phyloP scores from a whole-genome alignment of 37 sponge, comb jelly and placozoan species.

The Cliona cf. orientalis region DNA sequence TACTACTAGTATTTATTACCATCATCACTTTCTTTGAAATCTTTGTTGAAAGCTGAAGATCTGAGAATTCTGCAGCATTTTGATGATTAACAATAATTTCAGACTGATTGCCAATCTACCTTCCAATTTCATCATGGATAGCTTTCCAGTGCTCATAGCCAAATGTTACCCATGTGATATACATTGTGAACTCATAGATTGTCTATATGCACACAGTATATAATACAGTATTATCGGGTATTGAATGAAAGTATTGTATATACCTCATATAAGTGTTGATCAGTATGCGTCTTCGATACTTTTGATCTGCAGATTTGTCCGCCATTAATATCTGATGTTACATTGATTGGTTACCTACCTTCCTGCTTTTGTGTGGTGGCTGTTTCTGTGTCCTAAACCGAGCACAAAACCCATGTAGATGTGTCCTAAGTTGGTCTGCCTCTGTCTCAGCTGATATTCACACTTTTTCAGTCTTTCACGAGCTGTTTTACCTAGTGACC shows the following conservation, averaged over 20 bases:
- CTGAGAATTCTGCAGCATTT: slow-evolving; percentile 27
- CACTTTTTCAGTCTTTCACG: slow-evolving; percentile 1
- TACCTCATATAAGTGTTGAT: slow-evolving; percentile 67
- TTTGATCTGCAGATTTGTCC: slow-evolving; percentile 26
- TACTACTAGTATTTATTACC: background rate
- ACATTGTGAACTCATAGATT: slow-evolving; percentile 73
- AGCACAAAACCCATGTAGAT: slow-evolving; percentile 28
- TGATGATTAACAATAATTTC: background rate
- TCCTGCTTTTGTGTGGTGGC: slow-evolving; percentile 43
- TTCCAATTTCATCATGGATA: slow-evolving; percentile 74
- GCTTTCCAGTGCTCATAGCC: slow-evolving; percentile 52
- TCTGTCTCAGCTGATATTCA: slow-evolving; percentile 16
- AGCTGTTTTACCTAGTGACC: slow-evolving; percentile 22
- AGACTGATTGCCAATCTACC: slow-evolving; percentile 17
- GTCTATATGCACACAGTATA: slow-evolving; percentile 20
- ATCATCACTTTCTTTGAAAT: background rate
- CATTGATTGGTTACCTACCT: slow-evolving; percentile 29
- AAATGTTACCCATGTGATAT: slow-evolving; percentile 66
- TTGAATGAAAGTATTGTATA: background rate
- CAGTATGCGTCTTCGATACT: slow-evolving; percentile 52
- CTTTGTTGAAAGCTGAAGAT: slow-evolving; percentile 55
- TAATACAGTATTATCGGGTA: background rate
- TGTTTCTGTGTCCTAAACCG: slow-evolving; percentile 23
- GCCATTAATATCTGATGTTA: background rate
- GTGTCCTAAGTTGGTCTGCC: slow-evolving; percentile 30